Evolutionary conservation across 1,140 invertebrate species (phyloP), one percentile per base, ranked within the genome.

Genomic region (Brachionus rubens): DNA sequence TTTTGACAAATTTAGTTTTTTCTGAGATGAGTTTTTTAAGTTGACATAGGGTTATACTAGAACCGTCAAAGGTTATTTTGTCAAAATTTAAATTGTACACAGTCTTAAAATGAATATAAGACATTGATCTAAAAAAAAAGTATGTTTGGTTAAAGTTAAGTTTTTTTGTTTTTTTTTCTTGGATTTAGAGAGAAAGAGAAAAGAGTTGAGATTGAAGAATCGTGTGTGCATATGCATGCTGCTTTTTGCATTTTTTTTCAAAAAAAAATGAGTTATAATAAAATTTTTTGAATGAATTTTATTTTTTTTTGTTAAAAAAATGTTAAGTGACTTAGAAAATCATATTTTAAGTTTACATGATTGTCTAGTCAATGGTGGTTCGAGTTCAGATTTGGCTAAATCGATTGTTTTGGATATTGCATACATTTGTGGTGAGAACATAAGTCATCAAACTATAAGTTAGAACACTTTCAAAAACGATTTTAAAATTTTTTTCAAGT

Each of bases 1-100:
- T 50, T 43, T 65, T 43, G 40, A 65, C 59, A 40, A 72, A 50
- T 54, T 72, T 72, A 12, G 28, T 16, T 26, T 72, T 70, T 12
- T 72, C 68, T n/a, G 46, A 12, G 19, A 72, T 72, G 33, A 72
- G 19, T 40, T 54, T 72, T 54, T 48, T 72, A n/a, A 72, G 28
- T 48, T 72, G 28, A 14, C 16, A n/a, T 10, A 72, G 14, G 12
- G 43, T 54, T 6, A 72, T n/a, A 50, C 68, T 72, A 19, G 68
- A 54, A 10, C 68, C 46, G 19, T 72, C 68, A 48, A 72, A 72
- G 10, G 68, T 72, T 24, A 72, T 41, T 72, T 72, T 72, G 28
- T 72, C 68, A 72, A 30, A 72, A 30, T 72, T 72, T 48, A 50
- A 54, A 54, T 54, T 72, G 46, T 50, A 72, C 16, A 72, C 68